Conservation (phyloP, 2,797 vertebrate species). For the Rhinogobio ventralis region DNA sequence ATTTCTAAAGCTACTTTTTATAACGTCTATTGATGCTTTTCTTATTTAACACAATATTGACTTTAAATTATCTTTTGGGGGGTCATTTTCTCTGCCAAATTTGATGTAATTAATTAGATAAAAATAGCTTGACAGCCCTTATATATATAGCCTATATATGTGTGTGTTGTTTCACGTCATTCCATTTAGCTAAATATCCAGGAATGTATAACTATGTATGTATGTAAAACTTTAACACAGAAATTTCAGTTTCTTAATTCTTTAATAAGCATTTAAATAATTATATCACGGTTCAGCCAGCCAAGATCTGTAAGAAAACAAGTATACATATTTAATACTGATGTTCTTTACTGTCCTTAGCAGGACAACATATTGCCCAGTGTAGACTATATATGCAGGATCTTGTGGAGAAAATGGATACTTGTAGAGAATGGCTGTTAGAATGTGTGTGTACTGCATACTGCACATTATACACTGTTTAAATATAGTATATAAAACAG, state of each 20-base stretch:
- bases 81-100: too few relatives aligned
- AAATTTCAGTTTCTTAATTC: too few relatives aligned
- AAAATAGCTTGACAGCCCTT: too few relatives aligned
- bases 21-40: too few relatives aligned
- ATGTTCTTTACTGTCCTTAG: background rate
- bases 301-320: slow-evolving; percentile 67
- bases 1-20: too few relatives aligned
- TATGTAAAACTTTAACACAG: background rate
- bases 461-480: background rate
- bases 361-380: background rate
- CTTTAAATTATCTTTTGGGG: too few relatives aligned
- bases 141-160: background rate
- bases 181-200: too few relatives aligned
- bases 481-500: background rate
- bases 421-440: background rate
- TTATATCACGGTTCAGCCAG: slow-evolving; percentile 35
- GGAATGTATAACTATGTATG: background rate
- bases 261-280: background rate
- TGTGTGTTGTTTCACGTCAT: too few relatives aligned
- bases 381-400: background rate
- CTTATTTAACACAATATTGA: too few relatives aligned
- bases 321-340: background rate
- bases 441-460: background rate
- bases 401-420: background rate
- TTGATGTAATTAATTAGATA: too few relatives aligned